Evolutionary conservation across 2,888 invertebrate genomes (phyloP).

Genomic region (Phyllotreta cruciferae): DNA sequence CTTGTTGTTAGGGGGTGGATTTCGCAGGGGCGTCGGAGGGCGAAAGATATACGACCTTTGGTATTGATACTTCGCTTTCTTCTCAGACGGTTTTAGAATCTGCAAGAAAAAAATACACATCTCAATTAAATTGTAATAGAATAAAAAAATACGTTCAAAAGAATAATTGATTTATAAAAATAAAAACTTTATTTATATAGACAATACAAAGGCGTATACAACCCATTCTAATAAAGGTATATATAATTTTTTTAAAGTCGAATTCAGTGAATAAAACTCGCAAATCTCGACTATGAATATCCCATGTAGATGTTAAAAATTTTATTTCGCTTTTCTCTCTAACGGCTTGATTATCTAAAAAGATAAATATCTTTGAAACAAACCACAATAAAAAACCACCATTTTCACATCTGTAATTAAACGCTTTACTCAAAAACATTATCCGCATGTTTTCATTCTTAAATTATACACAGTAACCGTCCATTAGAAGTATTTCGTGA

Average conservation of each 20-base stretch:
- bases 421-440: too few species aligned
- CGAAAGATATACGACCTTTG: constrained; percentile 86
- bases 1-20: constrained; percentile 74
- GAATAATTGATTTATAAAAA: constrained; percentile 15
- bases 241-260: constrained; percentile 15
- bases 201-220: constrained; percentile 17
- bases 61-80: constrained; percentile 99
- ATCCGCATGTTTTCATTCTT: too few species aligned
- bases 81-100: constrained; percentile 99
- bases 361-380: constrained; percentile 1
- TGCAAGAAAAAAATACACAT: constrained; percentile 56
- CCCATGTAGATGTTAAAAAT: constrained; percentile 7
- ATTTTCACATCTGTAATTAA: neutral
- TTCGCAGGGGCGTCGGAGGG: constrained; percentile 81
- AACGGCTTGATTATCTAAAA: constrained; percentile 20
- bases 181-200: constrained; percentile 14
- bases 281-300: constrained; percentile 12
- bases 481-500: too few species aligned
- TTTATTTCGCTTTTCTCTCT: constrained; percentile 16
- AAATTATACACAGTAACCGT: too few species aligned
- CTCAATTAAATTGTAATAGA: neutral
- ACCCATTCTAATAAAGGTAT: constrained; percentile 12
- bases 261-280: constrained; percentile 5
- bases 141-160: too few species aligned
- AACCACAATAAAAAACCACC: neutral